Conservation (phyloP, 37 sponge, comb jelly and placozoan species). For the Cliona cf. orientalis region DNA sequence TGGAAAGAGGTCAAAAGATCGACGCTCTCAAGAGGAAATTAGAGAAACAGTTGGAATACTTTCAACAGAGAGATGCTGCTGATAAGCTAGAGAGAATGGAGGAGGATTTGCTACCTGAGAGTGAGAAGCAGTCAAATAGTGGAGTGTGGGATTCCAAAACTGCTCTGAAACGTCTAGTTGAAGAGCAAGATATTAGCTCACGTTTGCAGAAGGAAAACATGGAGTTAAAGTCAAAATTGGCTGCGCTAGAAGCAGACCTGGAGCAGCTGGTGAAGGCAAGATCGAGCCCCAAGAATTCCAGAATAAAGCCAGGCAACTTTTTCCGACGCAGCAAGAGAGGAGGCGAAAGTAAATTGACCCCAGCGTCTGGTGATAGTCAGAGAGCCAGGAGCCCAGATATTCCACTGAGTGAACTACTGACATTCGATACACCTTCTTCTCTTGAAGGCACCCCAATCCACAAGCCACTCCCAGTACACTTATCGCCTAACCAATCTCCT, state of each 20-base stretch:
- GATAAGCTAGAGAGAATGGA: no score
- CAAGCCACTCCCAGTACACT: no score
- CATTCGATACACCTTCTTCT: neutral
- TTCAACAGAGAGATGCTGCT: no score
- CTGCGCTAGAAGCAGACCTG: slow-evolving; percentile 28
- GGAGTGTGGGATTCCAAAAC: slow-evolving; percentile 1
- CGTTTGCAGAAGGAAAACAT: slow-evolving; percentile 24
- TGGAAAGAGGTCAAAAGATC: slow-evolving; percentile 10
- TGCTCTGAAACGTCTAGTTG: slow-evolving; percentile 10
- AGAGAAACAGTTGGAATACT: neutral
- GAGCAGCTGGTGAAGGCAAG: slow-evolving; percentile 5
- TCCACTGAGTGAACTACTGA: no score
- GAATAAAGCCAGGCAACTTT: neutral
- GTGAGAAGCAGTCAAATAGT: no score
- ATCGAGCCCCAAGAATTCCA: neutral
- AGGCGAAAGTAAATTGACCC: neutral
- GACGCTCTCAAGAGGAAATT: neutral
- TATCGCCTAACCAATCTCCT: slow-evolving; percentile 16
- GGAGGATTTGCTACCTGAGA: no score
- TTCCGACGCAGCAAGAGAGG: slow-evolving; percentile 21
- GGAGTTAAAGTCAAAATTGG: slow-evolving; percentile 21
- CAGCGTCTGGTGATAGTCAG: neutral
- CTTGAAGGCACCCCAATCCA: neutral
- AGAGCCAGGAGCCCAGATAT: neutral
- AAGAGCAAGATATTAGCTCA: slow-evolving; percentile 13